These are phyloP conservation scores for Parelbella ahira DNA, from an alignment of 2,888 invertebrate species.

Conservation along the genomic window DNA sequence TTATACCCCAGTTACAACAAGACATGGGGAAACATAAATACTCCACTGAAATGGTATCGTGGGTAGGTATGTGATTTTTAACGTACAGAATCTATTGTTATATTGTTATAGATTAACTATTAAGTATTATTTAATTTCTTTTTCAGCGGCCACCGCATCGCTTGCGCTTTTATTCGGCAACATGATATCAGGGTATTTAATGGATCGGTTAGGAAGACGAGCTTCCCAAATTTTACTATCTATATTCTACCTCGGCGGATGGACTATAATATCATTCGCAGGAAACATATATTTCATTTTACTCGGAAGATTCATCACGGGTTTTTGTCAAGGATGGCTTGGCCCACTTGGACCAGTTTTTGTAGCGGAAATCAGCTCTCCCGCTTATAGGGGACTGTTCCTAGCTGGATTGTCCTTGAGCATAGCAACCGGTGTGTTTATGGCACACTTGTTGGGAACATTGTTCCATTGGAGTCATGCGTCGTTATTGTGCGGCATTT, in stretches of 20 bases:
- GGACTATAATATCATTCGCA: conserved; percentile 80
- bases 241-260: conserved; percentile 78
- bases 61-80: conserved; percentile 78
- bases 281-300: conserved; percentile 66
- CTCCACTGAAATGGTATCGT: conserved; percentile 76
- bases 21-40: conserved; percentile 58
- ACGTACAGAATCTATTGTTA: too few relatives aligned
- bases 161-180: conserved; percentile 82
- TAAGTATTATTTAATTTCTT: too few relatives aligned
- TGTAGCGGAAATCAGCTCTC: conserved; percentile 81
- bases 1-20: conserved; percentile 80
- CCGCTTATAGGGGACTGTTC: conserved; percentile 82
- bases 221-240: conserved; percentile 73
- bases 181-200: conserved; percentile 79
- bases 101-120: too few relatives aligned
- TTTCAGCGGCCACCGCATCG: conserved; percentile 82
- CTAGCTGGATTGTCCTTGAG: conserved; percentile 82
- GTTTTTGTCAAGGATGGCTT: conserved; percentile 80
- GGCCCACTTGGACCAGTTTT: conserved; percentile 80
- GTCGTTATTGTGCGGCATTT: conserved; percentile 76
- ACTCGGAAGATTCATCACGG: conserved; percentile 79
- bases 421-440: conserved; percentile 82
- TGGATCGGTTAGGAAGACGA: conserved; percentile 82
- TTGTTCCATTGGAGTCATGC: conserved; percentile 81
- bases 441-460: conserved; percentile 84